Percentiles rank a stretch among this genome's conserved stretches.
Evolutionary conservation across 2,888 invertebrate genomes (phyloP).

Genomic region (Trimorus sp.): DNA sequence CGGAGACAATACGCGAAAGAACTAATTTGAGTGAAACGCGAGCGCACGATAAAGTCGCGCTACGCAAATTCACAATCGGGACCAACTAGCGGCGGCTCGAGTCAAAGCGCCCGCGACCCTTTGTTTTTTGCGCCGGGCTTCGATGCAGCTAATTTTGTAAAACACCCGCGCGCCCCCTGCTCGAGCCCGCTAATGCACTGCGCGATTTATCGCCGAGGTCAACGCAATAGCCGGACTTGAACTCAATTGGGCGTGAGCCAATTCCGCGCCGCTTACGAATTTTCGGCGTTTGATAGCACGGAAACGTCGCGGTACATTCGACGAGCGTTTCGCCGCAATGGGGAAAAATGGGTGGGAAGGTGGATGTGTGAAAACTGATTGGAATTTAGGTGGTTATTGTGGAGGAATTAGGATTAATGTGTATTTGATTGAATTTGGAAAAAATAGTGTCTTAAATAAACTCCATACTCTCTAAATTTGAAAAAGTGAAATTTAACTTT

Average conservation of each 20-base stretch:
- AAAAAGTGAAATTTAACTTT: too few species aligned
- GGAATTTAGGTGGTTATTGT: too few species aligned
- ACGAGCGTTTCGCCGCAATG: too few species aligned
- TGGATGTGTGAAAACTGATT: too few species aligned
- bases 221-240: constrained; percentile 1
- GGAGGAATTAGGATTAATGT: too few species aligned
- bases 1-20: constrained; percentile 64
- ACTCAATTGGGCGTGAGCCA: constrained; percentile 9
- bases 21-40: constrained; percentile 67
- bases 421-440: too few species aligned
- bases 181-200: constrained; percentile 1
- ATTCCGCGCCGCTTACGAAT: constrained; percentile 14
- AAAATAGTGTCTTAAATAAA: too few species aligned
- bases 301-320: too few species aligned
- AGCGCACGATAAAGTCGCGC: constrained; percentile 62
- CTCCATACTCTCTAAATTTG: too few species aligned
- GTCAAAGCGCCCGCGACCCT: constrained; percentile 52
- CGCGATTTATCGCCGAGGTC: constrained; percentile 7
- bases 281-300: neutral
- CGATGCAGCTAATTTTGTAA: constrained; percentile 61
- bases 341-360: too few species aligned
- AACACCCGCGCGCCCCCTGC: constrained; percentile 11
- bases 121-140: constrained; percentile 47
- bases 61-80: constrained; percentile 62
- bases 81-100: constrained; percentile 45